A percentile compares a stretch with the other conserved stretches of the same genome.
These are phyloP conservation scores for Ophthalmolycus amberensis DNA, from an alignment of 2,113 vertebrate species.

Conservation along the genomic window DNA sequence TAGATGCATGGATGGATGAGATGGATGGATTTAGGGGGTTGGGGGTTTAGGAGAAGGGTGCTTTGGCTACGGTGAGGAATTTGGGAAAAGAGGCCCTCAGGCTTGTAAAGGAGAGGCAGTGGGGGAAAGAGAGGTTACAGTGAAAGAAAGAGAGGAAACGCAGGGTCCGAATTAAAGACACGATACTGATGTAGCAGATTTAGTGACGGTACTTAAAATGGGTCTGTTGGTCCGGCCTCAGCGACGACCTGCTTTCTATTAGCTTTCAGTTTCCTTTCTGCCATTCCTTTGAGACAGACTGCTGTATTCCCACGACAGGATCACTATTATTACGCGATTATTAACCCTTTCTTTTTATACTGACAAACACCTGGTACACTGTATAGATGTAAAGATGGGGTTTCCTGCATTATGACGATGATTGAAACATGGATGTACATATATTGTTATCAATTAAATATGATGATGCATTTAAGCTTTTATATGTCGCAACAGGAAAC, in stretches of 20 bases:
- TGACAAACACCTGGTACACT: constrained; percentile 86
- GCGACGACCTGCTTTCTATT: constrained; percentile 69
- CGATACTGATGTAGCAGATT: constrained; percentile 27
- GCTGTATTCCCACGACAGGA: constrained; percentile 72
- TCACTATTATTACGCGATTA: constrained; percentile 75
- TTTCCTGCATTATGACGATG: constrained; percentile 87
- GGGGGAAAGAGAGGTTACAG: constrained; percentile 8
- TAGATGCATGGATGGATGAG: constrained; percentile 22
- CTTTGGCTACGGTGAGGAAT: constrained; percentile 45
- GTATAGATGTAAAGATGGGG: constrained; percentile 91
- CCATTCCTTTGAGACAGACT: constrained; percentile 67
- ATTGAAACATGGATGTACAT: constrained; percentile 92
- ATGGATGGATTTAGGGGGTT: not conserved
- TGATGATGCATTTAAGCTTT: constrained; percentile 84
- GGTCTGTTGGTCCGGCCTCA: constrained; percentile 36
- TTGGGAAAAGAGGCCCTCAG: constrained; percentile 37
- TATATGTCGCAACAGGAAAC: constrained; percentile 47
- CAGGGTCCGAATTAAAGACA: constrained; percentile 4
- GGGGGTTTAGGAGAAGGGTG: not conserved
- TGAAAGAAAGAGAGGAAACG: not conserved
- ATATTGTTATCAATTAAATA: constrained; percentile 89
- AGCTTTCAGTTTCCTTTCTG: constrained; percentile 64
- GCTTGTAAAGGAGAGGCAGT: constrained; percentile 7
- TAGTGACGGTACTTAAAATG: not conserved
- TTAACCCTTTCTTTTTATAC: constrained; percentile 85